Base-by-base conservation (phyloP, 1,140 invertebrate genomes). In the Bombus breviceps region DNA sequence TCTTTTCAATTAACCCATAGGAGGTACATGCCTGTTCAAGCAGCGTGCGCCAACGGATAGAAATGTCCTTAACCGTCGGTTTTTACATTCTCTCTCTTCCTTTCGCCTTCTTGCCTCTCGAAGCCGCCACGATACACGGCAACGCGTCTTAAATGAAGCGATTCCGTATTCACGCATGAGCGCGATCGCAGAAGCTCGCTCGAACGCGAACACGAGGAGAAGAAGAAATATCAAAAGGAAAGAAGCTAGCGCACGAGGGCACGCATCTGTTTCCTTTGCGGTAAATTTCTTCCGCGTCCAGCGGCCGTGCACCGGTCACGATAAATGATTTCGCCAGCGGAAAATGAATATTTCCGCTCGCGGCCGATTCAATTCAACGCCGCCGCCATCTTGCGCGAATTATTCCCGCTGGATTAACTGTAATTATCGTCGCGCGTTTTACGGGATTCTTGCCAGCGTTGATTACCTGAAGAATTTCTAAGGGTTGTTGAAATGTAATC, bases 141-240 rank as follows among this genome's bases (percentile, higher is more conserved):
- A 78, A 57, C 73, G 85, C 81, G 79, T 66, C 78, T 87, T 80
- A 87, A 89, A 90, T 90, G 83, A 90, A 90, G 86, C 88, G 89
- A 90, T 89, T 90, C 88, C 78, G 78, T 78, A 82, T 90, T 90
- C 88, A 87, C 88, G 88, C 88, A 83, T 89, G 88, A 89, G 84
- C 74, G 88, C 79, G 66, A 83, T 89, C 84, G 83, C 73, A 75
- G 86, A 69, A 77, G 69, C 79, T 72, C 74, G 87, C 15, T 68
- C 74, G 79, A 66, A 41, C 84, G 69, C 80, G 72, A 68, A 83
- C 78, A 34, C 72, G 72, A 59, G 25, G 34, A 83, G 62, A 66
- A 71, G 74, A 83, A 83, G 83, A 72, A 72, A 41, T 34, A 66
- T 66, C 15, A 66, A 59, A 77, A 76, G 57, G 75, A 82, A 81